These are phyloP conservation scores for Embidobia sp. DNA, from an alignment of 2,888 invertebrate genomes.

Conservation along the genomic window DNA sequence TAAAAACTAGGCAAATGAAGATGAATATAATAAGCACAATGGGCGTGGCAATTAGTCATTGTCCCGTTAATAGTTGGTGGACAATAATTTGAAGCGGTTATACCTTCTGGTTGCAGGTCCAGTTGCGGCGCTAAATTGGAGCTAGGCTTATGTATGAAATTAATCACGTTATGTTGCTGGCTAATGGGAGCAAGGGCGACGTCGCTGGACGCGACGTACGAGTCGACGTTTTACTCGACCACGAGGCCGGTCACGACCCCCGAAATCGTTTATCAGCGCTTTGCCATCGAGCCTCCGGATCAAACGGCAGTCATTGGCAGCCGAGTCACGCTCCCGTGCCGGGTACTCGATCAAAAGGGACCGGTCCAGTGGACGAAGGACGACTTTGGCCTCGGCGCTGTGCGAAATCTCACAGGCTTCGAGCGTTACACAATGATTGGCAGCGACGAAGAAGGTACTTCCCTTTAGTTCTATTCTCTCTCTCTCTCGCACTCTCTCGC, in stretches of 20 bases:
- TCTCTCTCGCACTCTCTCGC: too few species aligned
- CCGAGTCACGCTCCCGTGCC: conserved; percentile 93
- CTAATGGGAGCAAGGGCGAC: conserved; percentile 68
- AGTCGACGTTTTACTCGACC: conserved; percentile 71
- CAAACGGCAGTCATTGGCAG: conserved; percentile 94
- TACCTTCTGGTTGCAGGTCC: conserved; percentile 63
- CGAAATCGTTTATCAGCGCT: conserved; percentile 86
- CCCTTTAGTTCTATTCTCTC: too few species aligned
- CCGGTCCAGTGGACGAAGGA: conserved; percentile 98
- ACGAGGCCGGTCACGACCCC: conserved; percentile 76
- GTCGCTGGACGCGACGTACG: conserved; percentile 60
- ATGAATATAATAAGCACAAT: conserved; percentile 17
- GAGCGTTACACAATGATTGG: conserved; percentile 98
- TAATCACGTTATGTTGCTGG: conserved; percentile 71
- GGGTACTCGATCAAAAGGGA: conserved; percentile 93
- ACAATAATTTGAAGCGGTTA: conserved; percentile 51
- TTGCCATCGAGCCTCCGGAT: conserved; percentile 96
- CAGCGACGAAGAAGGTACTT: conserved; percentile 96
- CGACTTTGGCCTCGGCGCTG: conserved; percentile 96
- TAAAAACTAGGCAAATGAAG: not conserved
- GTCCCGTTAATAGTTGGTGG: conserved; percentile 29
- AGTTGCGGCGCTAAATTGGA: conserved; percentile 55
- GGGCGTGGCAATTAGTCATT: conserved; percentile 36
- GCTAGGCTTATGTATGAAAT: conserved; percentile 66
- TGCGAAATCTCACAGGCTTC: conserved; percentile 94